A percentile compares a stretch with the other conserved stretches of the same genome.
Evolutionary conservation across 2,888 invertebrate species (phyloP).

Genomic region (Lingula anatina): DNA sequence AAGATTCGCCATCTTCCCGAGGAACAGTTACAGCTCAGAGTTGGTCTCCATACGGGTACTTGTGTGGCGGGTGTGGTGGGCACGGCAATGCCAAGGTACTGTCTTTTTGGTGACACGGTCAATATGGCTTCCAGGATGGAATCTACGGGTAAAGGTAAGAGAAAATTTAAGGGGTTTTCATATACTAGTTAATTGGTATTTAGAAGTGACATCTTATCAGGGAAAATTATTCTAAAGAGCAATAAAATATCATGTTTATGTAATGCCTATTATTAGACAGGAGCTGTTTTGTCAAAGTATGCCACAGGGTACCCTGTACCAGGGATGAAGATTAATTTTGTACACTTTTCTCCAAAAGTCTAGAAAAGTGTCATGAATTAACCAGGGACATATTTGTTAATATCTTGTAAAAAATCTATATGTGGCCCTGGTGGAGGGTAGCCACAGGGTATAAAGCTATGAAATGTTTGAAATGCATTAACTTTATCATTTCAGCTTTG

Average conservation of each 20-base stretch:
- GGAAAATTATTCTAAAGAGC: too few species aligned
- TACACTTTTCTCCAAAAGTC: not conserved
- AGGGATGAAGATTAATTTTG: not conserved
- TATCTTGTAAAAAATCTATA: too few species aligned
- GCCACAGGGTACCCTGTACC: too few species aligned
- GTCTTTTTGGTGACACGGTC: conserved; percentile 41
- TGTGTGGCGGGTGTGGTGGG: conserved; percentile 48
- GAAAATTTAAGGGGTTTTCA: not conserved
- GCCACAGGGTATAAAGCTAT: too few species aligned
- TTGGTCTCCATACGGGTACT: conserved; percentile 43
- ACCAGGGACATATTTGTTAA: too few species aligned
- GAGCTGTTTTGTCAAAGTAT: too few species aligned
- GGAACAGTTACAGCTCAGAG: conserved; percentile 31
- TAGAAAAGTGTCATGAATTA: too few species aligned
- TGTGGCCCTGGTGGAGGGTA: too few species aligned
- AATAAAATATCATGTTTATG: too few species aligned
- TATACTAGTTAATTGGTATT: too few species aligned
- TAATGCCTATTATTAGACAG: not conserved
- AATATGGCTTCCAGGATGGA: conserved; percentile 43
- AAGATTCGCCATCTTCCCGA: conserved; percentile 37
- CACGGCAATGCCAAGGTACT: conserved; percentile 37
- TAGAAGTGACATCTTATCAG: too few species aligned
- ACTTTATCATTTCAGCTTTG: conserved; percentile 15
- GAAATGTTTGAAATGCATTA: too few species aligned
- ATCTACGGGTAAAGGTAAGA: conserved; percentile 35